These are phyloP conservation scores for Propithecus perrieri DNA, from an alignment of 2,797 vertebrate genomes.

Conservation along the genomic window DNA sequence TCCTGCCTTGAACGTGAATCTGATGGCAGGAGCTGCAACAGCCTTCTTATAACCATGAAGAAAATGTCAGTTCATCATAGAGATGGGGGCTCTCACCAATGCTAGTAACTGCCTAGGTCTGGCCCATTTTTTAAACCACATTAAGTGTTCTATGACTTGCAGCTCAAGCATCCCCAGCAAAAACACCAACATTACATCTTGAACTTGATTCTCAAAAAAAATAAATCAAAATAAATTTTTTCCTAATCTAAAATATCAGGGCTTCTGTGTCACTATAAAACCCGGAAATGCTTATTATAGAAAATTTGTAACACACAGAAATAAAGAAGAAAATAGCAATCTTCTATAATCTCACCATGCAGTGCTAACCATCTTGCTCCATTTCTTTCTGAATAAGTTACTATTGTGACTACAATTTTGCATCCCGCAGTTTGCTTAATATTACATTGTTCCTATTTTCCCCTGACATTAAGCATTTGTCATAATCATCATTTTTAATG, in stretches of 20 bases:
- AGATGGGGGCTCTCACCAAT: background rate
- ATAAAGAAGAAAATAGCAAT: background rate
- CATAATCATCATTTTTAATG: background rate
- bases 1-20: background rate
- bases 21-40: background rate
- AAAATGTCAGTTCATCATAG: background rate
- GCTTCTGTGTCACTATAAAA: background rate
- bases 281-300: background rate
- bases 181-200: background rate
- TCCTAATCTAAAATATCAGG: background rate
- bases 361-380: background rate
- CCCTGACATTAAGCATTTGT: background rate
- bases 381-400: constrained; percentile 3
- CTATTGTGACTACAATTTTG: background rate
- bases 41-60: background rate
- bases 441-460: background rate
- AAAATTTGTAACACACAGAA: constrained; percentile 1
- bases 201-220: constrained; percentile 18
- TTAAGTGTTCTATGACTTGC: background rate
- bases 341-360: background rate
- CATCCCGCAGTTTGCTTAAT: background rate
- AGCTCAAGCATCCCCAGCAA: background rate
- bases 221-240: background rate
- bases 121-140: background rate
- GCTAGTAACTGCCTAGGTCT: background rate